Percentiles rank a stretch among this genome's conserved stretches.
phyloP scores from a whole-genome alignment of 2,113 vertebrate genomes.

The Acrocephalus arundinaceus region DNA sequence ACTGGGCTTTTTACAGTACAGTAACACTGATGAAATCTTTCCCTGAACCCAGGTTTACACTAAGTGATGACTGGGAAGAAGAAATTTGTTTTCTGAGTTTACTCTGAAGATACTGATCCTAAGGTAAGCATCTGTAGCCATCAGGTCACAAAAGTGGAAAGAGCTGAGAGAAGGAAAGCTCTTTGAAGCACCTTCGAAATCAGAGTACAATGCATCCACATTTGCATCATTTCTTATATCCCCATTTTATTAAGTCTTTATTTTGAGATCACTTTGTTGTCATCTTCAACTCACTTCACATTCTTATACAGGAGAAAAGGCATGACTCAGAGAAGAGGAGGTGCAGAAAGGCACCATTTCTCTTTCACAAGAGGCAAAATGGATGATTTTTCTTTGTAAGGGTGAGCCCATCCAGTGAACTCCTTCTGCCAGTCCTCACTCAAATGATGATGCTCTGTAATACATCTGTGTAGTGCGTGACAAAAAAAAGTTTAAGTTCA shows the following conservation, averaged over 20 bases:
- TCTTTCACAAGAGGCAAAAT: background rate
- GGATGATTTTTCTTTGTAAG: background rate
- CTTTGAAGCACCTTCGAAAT: background rate
- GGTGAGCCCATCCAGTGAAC: background rate
- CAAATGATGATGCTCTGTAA: accelerated
- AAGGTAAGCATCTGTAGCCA: background rate
- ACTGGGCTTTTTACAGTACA: background rate
- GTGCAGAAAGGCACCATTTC: background rate
- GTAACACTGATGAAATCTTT: background rate
- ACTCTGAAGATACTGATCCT: background rate
- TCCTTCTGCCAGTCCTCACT: background rate
- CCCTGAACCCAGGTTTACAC: background rate
- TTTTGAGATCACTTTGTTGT: background rate
- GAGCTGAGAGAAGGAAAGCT: background rate
- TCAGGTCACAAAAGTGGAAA: background rate
- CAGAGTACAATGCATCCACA: background rate
- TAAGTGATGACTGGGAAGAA: background rate
- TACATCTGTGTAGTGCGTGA: accelerated
- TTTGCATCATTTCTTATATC: background rate
- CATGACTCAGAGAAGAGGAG: background rate
- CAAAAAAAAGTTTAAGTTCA: background rate
- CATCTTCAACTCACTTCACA: background rate
- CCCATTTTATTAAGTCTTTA: background rate
- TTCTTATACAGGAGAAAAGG: background rate
- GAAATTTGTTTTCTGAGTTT: background rate